These are phyloP conservation scores for Cyclophora punctaria DNA, from an alignment of 2,888 invertebrate species.

Conservation along the genomic window DNA sequence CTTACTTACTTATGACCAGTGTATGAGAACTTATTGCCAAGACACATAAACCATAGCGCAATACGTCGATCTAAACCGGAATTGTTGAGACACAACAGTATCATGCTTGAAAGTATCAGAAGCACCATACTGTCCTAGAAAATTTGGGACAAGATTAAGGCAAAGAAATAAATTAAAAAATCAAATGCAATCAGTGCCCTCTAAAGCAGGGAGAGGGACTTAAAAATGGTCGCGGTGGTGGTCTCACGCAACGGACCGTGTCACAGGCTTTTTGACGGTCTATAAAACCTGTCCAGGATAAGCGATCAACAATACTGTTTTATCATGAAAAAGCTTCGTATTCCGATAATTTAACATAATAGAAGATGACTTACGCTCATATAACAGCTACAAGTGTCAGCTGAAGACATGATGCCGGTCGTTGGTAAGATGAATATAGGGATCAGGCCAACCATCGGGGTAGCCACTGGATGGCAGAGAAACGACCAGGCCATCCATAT, in stretches of 20 bases:
- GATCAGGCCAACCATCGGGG: conserved; percentile 34
- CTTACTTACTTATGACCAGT: too few relatives aligned
- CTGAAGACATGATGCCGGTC: conserved; percentile 28
- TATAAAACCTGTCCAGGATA: too few relatives aligned
- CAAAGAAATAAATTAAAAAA: too few relatives aligned
- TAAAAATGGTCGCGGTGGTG: too few relatives aligned
- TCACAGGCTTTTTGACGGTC: too few relatives aligned
- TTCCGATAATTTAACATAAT: too few relatives aligned
- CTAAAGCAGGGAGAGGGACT: too few relatives aligned
- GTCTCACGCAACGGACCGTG: too few relatives aligned
- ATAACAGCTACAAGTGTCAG: conserved; percentile 22
- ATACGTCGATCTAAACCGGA: conserved; percentile 48
- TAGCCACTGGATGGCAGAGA: conserved; percentile 37
- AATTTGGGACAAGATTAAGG: neutral
- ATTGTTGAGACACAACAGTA: conserved; percentile 43
- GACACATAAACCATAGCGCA: conserved; percentile 33
- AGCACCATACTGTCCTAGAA: conserved; percentile 45
- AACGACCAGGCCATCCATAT: conserved; percentile 36
- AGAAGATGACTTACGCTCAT: conserved; percentile 37
- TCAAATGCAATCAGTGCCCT: too few relatives aligned
- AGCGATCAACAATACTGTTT: too few relatives aligned
- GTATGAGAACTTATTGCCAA: conserved; percentile 21
- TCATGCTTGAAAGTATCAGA: conserved; percentile 38
- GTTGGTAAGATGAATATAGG: conserved; percentile 45
- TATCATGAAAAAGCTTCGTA: too few relatives aligned